Base-by-base conservation (phyloP, 2,797 vertebrate species). In the Prionace glauca region DNA sequence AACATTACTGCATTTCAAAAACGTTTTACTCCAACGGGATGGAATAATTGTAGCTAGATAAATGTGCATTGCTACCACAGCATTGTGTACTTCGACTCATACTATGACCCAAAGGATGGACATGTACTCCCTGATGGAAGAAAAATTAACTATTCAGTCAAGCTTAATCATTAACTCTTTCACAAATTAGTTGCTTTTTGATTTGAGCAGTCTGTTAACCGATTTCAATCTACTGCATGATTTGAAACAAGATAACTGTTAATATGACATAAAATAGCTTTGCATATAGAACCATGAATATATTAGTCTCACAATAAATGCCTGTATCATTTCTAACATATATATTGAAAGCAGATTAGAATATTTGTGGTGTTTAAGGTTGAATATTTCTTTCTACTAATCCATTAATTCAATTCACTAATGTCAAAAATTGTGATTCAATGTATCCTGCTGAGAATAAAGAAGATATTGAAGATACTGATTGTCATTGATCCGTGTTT, bases 1-100 rank as follows among this genome's bases (percentile, higher is more conserved):
- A 0, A 0, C 0, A 4, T 3, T 20, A 1, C 14, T 32, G 5
- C 10, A 16, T 79, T 79, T 0, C 1, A 9, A 1, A 1, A 0
- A 18, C 14, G 0, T 20, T 8, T 67, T 2, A 8, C 10, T 67
- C 12, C 3, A 36, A 18, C 0, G 0, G 2, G 18, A 0, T 92
- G 90, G 90, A 18, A 67, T n/a, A 20, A 67, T 36, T 92, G 90
- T 41, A 10, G 1, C 14, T 90, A 92, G 36, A 41, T 69, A 36
- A 90, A n/a, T 24, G 9, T 41, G 62, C 10, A 11, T 92, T 24
- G 32, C n/a, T 92, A 16, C 26, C 56, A 60, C 24, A 16, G 24
- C 20, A 16, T 26, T 12, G 87, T 32, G 50, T 16, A 69, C 67
- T 32, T 18, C 20, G 67, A 5, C 11, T 74, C 26, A 74, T 56